phyloP scores from a whole-genome alignment of 2,113 vertebrate species.

The Crocuta crocuta region DNA sequence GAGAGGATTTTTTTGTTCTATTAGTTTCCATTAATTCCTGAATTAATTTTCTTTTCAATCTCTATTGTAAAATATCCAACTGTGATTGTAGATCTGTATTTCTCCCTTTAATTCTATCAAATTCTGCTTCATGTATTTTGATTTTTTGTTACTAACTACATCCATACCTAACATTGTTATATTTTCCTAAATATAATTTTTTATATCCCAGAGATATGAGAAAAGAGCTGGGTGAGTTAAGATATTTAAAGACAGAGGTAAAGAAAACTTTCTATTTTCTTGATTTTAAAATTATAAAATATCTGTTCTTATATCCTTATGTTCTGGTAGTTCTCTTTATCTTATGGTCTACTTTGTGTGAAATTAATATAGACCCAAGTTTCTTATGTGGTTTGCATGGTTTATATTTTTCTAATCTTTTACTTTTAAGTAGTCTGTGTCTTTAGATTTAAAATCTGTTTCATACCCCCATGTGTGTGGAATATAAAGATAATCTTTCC shows the following conservation, averaged over 20 bases:
- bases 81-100: background rate
- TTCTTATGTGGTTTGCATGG: background rate
- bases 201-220: background rate
- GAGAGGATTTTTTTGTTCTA: background rate
- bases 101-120: background rate
- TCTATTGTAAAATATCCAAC: background rate
- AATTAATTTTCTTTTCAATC: background rate
- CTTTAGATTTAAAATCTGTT: background rate
- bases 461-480: background rate
- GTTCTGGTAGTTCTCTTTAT: background rate
- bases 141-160: background rate
- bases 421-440: background rate
- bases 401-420: conserved; percentile 34
- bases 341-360: background rate
- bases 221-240: background rate
- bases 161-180: background rate
- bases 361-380: background rate
- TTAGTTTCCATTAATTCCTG: background rate
- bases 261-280: background rate
- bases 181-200: background rate
- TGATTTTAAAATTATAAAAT: background rate
- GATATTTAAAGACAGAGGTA: background rate
- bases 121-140: background rate
- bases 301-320: background rate
- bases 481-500: background rate